phyloP scores from a whole-genome alignment of 2,113 vertebrate genomes.

The Pelecanoides urinatrix region DNA sequence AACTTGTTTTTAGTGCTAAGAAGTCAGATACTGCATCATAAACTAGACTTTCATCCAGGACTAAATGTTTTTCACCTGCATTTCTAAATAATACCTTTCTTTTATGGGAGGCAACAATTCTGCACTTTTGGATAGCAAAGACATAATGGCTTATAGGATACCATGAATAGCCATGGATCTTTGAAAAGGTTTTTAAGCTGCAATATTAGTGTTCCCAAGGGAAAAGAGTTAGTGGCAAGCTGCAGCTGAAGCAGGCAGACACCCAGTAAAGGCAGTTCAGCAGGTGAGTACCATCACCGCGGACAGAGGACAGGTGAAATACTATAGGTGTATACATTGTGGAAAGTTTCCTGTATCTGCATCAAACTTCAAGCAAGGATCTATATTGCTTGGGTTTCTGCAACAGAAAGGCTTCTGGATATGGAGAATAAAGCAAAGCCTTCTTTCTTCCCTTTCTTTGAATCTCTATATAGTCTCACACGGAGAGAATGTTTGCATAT shows the following conservation, averaged over 20 bases:
- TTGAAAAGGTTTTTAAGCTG: neutral
- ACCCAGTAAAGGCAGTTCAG: neutral
- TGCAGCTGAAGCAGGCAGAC: neutral
- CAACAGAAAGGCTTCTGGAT: neutral
- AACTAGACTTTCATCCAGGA: neutral
- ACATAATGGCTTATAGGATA: neutral
- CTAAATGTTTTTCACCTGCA: neutral
- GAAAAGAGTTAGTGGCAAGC: neutral
- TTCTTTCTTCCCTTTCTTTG: no score
- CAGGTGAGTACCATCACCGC: neutral
- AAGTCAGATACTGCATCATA: neutral
- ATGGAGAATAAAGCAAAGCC: neutral
- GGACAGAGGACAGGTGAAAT: neutral
- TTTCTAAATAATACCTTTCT: neutral
- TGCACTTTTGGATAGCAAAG: neutral
- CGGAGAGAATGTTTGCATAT: neutral
- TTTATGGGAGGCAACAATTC: neutral
- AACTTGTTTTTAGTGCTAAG: neutral
- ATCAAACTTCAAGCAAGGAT: neutral
- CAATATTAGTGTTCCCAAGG: neutral
- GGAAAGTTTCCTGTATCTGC: no score
- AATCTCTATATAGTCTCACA: no score
- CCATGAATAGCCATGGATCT: neutral
- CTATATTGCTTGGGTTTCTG: neutral
- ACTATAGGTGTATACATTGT: rapidly evolving